phyloP scores from a whole-genome alignment of 2,888 invertebrate genomes.

The Mimachlamys varia region DNA sequence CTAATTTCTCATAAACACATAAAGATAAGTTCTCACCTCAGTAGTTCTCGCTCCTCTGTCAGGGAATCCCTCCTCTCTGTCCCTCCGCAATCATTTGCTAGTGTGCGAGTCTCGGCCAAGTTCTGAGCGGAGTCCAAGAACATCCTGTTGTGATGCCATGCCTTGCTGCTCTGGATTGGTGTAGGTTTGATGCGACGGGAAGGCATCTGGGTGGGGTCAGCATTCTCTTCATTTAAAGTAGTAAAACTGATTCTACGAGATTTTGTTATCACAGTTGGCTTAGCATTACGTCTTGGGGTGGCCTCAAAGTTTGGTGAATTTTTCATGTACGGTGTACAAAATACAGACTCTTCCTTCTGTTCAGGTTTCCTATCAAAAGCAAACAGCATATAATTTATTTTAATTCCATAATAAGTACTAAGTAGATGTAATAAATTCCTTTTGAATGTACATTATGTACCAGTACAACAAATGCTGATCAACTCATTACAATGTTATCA shows the following conservation, averaged over 20 bases:
- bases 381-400: not conserved
- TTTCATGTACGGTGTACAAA: conserved; percentile 37
- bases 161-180: conserved; percentile 59
- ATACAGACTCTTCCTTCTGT: not conserved
- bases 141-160: conserved; percentile 58
- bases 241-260: conserved; percentile 51
- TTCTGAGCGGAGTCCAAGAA: conserved; percentile 61
- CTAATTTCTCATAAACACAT: no score
- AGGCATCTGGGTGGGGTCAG: conserved; percentile 41
- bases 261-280: conserved; percentile 49
- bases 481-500: no score
- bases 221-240: conserved; percentile 42
- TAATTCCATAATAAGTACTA: no score
- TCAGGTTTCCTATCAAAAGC: not conserved
- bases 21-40: conserved; percentile 53
- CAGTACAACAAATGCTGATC: no score
- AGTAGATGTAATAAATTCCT: no score
- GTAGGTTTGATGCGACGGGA: conserved; percentile 65
- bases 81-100: conserved; percentile 34
- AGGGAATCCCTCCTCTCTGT: conserved; percentile 38
- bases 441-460: no score
- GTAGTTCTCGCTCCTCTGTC: conserved; percentile 60
- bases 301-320: conserved; percentile 54
- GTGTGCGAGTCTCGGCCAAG: not conserved
- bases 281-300: conserved; percentile 40